These are phyloP conservation scores for Dryobota labecula DNA, from an alignment of 2,888 invertebrate genomes.

Conservation along the genomic window DNA sequence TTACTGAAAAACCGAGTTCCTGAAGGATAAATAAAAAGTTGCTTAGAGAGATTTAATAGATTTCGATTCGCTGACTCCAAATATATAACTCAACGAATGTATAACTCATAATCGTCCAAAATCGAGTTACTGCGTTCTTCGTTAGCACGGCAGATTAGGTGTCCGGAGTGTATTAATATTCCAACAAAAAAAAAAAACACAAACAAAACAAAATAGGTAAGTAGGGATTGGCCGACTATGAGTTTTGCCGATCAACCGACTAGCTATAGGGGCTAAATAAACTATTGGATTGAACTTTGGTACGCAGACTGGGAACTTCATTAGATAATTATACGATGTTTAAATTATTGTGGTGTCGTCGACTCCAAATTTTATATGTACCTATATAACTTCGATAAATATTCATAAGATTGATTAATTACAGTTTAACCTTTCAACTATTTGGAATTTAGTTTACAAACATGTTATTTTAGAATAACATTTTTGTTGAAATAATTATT, in stretches of 20 bases:
- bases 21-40: too few species aligned
- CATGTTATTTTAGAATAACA: conserved; percentile 2
- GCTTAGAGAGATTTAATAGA: too few species aligned
- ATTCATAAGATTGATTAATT: conserved; percentile 26
- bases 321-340: too few species aligned
- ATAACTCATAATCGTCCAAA: too few species aligned
- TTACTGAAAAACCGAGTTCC: too few species aligned
- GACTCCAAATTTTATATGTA: neutral
- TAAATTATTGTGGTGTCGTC: neutral
- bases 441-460: neutral
- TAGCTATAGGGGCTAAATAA: too few species aligned
- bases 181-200: neutral
- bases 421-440: conserved; percentile 29
- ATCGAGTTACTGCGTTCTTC: too few species aligned
- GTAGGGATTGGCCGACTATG: neutral
- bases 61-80: too few species aligned
- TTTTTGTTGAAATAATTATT: conserved; percentile 12
- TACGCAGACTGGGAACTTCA: neutral
- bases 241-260: neutral
- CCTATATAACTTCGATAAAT: conserved; percentile 15
- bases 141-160: too few species aligned
- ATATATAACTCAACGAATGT: too few species aligned
- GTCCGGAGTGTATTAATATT: too few species aligned
- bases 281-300: neutral
- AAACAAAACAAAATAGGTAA: neutral